Evolutionary conservation across 2,797 vertebrate species (phyloP).

Genomic region (Alfaro cultratus): DNA sequence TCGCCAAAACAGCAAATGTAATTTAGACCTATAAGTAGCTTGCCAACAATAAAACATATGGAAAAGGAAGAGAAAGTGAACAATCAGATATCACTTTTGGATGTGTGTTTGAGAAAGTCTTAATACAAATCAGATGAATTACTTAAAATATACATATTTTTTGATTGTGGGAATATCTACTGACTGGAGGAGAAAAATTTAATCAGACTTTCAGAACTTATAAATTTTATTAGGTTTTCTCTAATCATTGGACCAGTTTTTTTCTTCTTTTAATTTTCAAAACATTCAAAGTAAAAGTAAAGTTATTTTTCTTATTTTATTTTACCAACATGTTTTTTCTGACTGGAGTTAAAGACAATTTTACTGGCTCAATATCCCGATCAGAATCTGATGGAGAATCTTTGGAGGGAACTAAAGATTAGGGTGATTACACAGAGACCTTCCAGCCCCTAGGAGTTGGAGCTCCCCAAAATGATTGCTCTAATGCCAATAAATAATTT

Average conservation of each 20-base stretch:
- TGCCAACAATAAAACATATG: conserved; percentile 16
- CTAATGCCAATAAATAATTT: not conserved
- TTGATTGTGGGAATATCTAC: conserved; percentile 35
- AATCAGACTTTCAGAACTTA: conserved; percentile 30
- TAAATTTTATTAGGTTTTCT: not conserved
- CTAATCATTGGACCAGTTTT: not conserved
- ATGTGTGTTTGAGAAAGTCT: conserved; percentile 17
- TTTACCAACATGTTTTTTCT: not conserved
- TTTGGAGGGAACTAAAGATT: not conserved
- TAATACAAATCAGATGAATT: conserved; percentile 10
- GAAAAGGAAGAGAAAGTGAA: not conserved
- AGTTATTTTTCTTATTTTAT: not conserved
- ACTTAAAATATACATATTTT: conserved; percentile 4
- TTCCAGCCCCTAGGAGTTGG: not conserved
- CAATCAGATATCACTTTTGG: conserved; percentile 25
- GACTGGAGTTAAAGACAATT: not conserved
- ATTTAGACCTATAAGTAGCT: conserved; percentile 18
- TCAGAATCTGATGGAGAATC: not conserved
- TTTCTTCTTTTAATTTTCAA: not conserved
- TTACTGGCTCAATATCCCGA: not conserved
- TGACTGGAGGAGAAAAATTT: conserved; percentile 13
- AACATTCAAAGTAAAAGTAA: not conserved
- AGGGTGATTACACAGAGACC: not conserved
- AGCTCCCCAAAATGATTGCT: not conserved
- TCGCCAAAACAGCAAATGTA: conserved; percentile 15